Evolutionary conservation across 2,888 invertebrate species (phyloP), one percentile per base, ranked within the genome.

Genomic region (Sphaerophoria taeniata): DNA sequence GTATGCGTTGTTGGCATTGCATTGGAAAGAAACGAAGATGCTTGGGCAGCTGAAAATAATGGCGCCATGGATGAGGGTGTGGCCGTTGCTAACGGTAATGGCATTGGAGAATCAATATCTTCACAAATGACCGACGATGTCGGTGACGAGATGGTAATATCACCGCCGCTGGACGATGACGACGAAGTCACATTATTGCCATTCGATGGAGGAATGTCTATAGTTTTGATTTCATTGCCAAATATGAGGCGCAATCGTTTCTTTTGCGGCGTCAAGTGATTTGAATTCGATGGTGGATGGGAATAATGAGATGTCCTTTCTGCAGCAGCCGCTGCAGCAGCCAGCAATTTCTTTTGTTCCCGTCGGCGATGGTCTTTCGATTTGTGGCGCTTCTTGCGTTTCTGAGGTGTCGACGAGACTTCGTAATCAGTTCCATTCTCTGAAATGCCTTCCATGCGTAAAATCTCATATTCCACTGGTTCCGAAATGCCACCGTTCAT

Each of bases 151-250:
- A 83, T 14, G 16, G 78, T 73, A 5, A 82, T 76, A 60, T 81
- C 69, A 11, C 75, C 61, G 39, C 75, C 61, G 39, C 67, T 53
- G 55, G 65, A 65, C 47, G 81, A 75, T 31, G 86, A 86, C 33
- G 75, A 87, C n/a, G 87, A 84, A 43, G 84, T 79, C 24, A 72
- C 24, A 71, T 74, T 24, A 24, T 24, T 80, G 53, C 87, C 85
- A 53, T 63, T 72, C 7, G 84, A 45, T 14, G 95, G 94, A 92
- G 97, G 97, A 93, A 97, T 94, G 93, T 97, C 96, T 90, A 97
- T 97, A 90, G 96, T 97, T 90, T 95, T 96, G 90, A 96, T 96
- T 92, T 97, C 97, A 91, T 97, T 97, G 88, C 97, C 97, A 90
- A 97, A 96, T 89, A 97, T 97, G 90, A 98, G 93, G 90, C 96